Evolutionary conservation across 2,888 invertebrate genomes (phyloP).

Genomic region (Tenodera sinensis): DNA sequence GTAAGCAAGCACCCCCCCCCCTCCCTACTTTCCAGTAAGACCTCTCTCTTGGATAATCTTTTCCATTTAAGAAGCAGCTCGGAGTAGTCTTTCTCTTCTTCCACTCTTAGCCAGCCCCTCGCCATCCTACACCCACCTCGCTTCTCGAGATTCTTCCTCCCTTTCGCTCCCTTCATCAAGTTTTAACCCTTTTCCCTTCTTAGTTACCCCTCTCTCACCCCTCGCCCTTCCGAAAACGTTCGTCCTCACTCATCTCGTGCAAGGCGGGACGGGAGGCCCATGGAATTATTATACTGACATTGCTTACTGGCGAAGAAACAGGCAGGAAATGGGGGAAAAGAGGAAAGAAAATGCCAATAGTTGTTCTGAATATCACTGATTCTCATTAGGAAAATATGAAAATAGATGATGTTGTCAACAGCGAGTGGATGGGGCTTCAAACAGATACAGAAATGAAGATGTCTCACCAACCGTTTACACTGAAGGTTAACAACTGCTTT

Average conservation of each 20-base stretch:
- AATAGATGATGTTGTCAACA: constrained; percentile 5
- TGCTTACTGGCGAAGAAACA: background rate
- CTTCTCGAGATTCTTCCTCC: background rate
- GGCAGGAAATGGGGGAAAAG: background rate
- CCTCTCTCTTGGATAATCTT: constrained; percentile 30
- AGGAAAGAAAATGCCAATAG: constrained; percentile 15
- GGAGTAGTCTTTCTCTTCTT: constrained; percentile 24
- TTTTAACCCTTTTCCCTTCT: constrained; percentile 30
- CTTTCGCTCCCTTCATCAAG: constrained; percentile 17
- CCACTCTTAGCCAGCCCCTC: background rate
- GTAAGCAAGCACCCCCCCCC: background rate
- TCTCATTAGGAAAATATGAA: constrained; percentile 17
- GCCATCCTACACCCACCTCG: background rate
- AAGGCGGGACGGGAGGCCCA: background rate
- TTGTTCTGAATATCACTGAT: constrained; percentile 21
- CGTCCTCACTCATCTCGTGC: background rate
- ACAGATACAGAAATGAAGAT: background rate
- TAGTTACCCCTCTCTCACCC: constrained; percentile 3
- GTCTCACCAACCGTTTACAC: background rate
- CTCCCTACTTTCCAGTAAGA: background rate
- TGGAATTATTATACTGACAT: constrained; percentile 6
- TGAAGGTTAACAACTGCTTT: background rate
- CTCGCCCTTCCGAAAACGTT: background rate
- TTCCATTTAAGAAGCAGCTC: constrained; percentile 32
- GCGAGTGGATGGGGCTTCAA: background rate